Evolutionary conservation across 2,113 vertebrate genomes (phyloP).

Genomic region (Ceyx margarethae): DNA sequence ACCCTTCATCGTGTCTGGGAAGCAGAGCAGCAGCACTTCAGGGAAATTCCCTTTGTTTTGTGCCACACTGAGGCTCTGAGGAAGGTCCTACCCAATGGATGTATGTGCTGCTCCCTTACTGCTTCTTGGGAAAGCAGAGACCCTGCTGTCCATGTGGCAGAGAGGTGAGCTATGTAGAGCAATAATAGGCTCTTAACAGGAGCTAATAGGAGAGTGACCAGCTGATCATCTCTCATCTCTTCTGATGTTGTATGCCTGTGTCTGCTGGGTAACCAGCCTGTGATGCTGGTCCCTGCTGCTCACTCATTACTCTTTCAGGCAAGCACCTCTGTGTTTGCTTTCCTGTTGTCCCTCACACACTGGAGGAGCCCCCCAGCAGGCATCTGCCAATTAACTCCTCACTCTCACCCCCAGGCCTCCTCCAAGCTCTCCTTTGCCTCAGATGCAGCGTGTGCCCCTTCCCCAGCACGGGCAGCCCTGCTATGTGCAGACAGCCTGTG

Average conservation of each 20-base stretch:
- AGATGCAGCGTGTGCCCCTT: background rate
- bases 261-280: background rate
- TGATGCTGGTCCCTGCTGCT: background rate
- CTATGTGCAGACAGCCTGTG: background rate
- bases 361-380: background rate
- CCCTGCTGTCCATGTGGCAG: background rate
- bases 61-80: background rate
- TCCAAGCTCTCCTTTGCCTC: slow-evolving; percentile 15
- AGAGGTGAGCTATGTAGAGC: background rate
- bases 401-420: background rate
- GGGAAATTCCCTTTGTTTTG: slow-evolving; percentile 15
- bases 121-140: background rate
- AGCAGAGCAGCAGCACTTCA: background rate
- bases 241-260: background rate
- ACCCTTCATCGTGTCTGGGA: background rate
- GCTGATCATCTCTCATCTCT: background rate
- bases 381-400: slow-evolving; percentile 7
- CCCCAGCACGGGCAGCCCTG: background rate
- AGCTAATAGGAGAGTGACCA: background rate
- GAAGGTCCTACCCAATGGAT: background rate
- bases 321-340: background rate
- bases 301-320: background rate
- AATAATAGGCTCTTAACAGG: too few species aligned
- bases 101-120: background rate
- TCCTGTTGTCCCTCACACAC: background rate